These are phyloP conservation scores for Mesorhabditis spiculigera DNA, from an alignment of 2,888 invertebrate species.

Conservation along the genomic window DNA sequence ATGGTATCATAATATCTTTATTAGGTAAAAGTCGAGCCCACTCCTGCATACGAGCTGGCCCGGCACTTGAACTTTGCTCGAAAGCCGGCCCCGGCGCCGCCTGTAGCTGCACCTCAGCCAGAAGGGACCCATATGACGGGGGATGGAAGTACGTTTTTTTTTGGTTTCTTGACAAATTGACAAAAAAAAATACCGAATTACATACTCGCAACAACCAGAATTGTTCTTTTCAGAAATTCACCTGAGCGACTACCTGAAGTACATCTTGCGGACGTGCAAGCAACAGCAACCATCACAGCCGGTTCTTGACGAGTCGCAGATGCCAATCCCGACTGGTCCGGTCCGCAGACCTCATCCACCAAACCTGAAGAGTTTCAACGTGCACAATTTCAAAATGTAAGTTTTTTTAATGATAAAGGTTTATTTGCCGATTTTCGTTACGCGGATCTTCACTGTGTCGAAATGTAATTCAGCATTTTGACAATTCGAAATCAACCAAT, in stretches of 20 bases:
- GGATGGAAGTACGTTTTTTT: not conserved
- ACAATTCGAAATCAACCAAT: constrained; percentile 12
- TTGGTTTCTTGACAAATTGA: too few relatives aligned
- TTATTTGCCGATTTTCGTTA: constrained; percentile 3
- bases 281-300: constrained; percentile 12
- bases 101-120: not conserved
- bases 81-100: constrained; percentile 9
- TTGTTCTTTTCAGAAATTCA: constrained; percentile 11
- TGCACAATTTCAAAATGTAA: constrained; percentile 34
- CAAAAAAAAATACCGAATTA: not conserved
- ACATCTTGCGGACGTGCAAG: constrained; percentile 20
- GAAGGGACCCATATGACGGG: constrained; percentile 12
- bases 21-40: constrained; percentile 72
- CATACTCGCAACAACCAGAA: constrained; percentile 11
- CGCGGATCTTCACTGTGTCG: constrained; percentile 7
- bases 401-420: constrained; percentile 8
- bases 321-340: not conserved
- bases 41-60: constrained; percentile 73
- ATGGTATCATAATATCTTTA: not conserved
- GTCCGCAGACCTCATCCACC: constrained; percentile 52
- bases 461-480: constrained; percentile 14
- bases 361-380: constrained; percentile 59
- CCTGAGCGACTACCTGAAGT: constrained; percentile 11
- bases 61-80: constrained; percentile 32
- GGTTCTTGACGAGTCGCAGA: constrained; percentile 7